A percentile compares a stretch with the other conserved stretches of the same genome.
Conservation (phyloP, 2,113 vertebrate genomes). For the Scytalopus superciliaris region DNA sequence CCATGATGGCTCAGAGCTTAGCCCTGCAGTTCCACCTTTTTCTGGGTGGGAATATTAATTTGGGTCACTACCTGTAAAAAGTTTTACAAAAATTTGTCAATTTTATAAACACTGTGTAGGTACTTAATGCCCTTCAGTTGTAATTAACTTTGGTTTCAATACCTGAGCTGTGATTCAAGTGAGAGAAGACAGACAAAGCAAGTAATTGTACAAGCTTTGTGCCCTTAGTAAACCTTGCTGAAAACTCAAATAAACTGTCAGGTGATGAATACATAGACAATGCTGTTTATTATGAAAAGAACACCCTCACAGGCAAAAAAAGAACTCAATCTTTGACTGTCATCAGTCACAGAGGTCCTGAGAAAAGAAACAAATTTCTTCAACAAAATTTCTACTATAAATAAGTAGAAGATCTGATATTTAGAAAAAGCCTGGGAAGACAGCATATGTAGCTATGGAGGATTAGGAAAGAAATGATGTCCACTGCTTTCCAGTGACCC, state of each 20-base stretch:
- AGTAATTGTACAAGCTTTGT: not conserved
- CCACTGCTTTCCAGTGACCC: constrained; percentile 52
- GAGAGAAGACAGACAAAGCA: not conserved
- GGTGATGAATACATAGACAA: not conserved
- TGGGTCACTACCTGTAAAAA: not conserved
- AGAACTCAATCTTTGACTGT: not conserved
- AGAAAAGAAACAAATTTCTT: not conserved
- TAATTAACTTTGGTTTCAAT: not conserved
- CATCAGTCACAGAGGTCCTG: not conserved
- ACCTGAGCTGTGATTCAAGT: not conserved
- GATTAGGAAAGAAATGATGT: not conserved
- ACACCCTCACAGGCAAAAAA: not conserved
- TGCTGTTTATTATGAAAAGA: not conserved
- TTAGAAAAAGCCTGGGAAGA: not conserved
- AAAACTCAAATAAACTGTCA: not conserved
- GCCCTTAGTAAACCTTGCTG: not conserved
- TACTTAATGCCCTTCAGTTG: not conserved
- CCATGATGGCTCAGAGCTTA: not conserved
- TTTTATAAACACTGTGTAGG: not conserved
- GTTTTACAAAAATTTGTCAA: not conserved
- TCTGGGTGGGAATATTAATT: not conserved
- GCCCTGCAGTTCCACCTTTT: not conserved
- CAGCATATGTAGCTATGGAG: not conserved
- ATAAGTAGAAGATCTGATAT: not conserved
- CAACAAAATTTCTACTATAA: not conserved